Evolutionary conservation across 2,888 invertebrate species (phyloP).

Genomic region (Lissonota sp.): DNA sequence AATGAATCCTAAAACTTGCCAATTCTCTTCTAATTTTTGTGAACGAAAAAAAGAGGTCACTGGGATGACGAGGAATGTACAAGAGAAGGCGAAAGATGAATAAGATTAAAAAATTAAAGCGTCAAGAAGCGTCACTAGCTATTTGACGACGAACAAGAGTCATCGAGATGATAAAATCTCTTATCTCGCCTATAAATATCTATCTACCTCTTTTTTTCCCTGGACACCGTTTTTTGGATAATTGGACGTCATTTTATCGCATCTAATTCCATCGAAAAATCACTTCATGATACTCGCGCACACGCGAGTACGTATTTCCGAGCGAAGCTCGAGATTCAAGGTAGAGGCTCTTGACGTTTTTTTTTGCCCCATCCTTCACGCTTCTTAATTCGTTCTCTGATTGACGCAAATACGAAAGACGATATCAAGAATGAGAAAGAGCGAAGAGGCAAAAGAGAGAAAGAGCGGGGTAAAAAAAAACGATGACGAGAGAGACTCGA

Average conservation of each 20-base stretch:
- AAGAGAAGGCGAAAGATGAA: constrained; percentile 25
- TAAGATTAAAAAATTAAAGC: constrained; percentile 40
- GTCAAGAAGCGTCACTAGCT: constrained; percentile 16
- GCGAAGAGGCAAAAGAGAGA: neutral
- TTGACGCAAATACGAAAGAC: constrained; percentile 78
- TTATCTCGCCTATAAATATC: constrained; percentile 20
- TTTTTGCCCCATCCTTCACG: constrained; percentile 35
- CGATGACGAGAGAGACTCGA: constrained; percentile 64
- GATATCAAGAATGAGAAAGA: constrained; percentile 35
- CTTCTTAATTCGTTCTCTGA: constrained; percentile 77
- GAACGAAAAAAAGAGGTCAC: constrained; percentile 39
- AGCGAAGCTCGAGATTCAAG: constrained; percentile 25
- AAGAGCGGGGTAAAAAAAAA: constrained; percentile 8
- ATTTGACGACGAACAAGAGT: constrained; percentile 50
- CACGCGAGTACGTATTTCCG: neutral
- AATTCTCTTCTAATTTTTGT: neutral
- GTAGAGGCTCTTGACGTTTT: constrained; percentile 24
- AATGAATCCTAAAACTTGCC: neutral
- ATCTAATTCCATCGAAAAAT: constrained; percentile 45
- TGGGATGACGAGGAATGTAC: constrained; percentile 15
- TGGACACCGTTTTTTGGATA: constrained; percentile 8
- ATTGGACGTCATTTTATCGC: constrained; percentile 58
- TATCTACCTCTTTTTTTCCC: constrained; percentile 12
- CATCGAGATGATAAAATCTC: constrained; percentile 49
- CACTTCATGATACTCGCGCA: constrained; percentile 42